phyloP scores from a whole-genome alignment of 2,888 invertebrate genomes.

The Sarcophaga caerulescens region DNA sequence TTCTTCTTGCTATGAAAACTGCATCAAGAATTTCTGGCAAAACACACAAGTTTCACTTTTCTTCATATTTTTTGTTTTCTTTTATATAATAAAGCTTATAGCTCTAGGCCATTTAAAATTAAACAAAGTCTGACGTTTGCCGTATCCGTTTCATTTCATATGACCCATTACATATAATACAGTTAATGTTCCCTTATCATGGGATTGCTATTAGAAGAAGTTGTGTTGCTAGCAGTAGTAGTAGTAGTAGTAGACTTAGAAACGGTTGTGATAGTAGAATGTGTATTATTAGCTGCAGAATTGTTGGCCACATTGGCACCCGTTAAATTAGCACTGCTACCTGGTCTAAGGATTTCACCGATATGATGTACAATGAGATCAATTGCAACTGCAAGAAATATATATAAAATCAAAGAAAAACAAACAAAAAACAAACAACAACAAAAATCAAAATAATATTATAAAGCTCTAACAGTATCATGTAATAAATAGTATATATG shows the following conservation, averaged over 20 bases:
- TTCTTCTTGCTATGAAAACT: constrained; percentile 21
- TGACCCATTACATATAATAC: constrained; percentile 17
- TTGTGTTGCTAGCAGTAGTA: constrained; percentile 58
- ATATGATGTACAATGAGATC: constrained; percentile 99
- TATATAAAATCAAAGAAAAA: constrained; percentile 75
- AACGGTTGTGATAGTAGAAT: constrained; percentile 73
- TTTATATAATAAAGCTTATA: constrained; percentile 47
- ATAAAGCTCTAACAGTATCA: constrained; percentile 56
- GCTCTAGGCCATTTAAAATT: constrained; percentile 14
- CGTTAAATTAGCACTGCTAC: constrained; percentile 82
- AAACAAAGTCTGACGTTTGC: background rate
- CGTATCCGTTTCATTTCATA: background rate
- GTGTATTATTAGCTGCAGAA: constrained; percentile 75
- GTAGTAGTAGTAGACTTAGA: constrained; percentile 68
- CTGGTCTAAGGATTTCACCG: constrained; percentile 93
- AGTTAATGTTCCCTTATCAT: constrained; percentile 78
- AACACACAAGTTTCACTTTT: constrained; percentile 28
- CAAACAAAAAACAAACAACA: constrained; percentile 71
- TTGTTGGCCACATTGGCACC: constrained; percentile 77
- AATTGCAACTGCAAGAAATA: constrained; percentile 97
- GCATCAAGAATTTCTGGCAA: constrained; percentile 61
- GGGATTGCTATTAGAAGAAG: constrained; percentile 55
- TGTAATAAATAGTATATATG: background rate
- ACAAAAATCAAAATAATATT: constrained; percentile 13
- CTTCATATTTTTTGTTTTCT: background rate